Evolutionary conservation across 2,113 vertebrate genomes (phyloP), one percentile per base, ranked within the genome.

Genomic region (Brachionichthys hirsutus): DNA sequence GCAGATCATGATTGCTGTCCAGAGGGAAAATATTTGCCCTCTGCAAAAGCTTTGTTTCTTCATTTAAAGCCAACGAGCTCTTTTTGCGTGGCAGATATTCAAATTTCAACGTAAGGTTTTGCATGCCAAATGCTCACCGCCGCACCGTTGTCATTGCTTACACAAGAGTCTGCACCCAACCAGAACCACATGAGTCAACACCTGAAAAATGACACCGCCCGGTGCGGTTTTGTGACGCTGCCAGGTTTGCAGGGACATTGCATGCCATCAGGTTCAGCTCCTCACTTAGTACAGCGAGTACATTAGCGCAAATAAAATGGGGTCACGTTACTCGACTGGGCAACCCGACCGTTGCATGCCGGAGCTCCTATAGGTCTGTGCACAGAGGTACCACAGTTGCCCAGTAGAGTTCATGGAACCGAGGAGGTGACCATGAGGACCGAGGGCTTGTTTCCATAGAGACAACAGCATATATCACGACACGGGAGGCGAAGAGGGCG

Each of bases 381-480:
- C 82, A 84, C 73, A 72, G 83, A 73, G 82, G 69, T 80, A 62
- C 77, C 62, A 73, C 60, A 54, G 63, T 71, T 73, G 78, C 80
- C 85, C 84, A 82, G 76, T 77, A 34, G 82, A 85, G 82, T 90
- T 91, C 90, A 56, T 78, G 80, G 90, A 90, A 91, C 73, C 16
- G 54, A 80, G 73, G 75, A 85, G 76, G 84, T 69, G 71, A 71
- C 60, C 67, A 48, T 65, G 81, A 72, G 83, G 73, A 67, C 75
- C 67, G 70, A 70, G 82, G 77, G 71, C 60, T 83, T 64, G 46
- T 71, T 86, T 92, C 86, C 86, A 84, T 77, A 82, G 88, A 89
- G 88, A 91, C 85, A 86, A 89, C 88, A 89, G 88, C 86, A 86
- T 91, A 90, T 89, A 89, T 90, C 90, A 88, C 82, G 68, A 65